Evolutionary conservation across 1,140 invertebrate genomes (phyloP).

Genomic region (Sarcophaga peregrina): DNA sequence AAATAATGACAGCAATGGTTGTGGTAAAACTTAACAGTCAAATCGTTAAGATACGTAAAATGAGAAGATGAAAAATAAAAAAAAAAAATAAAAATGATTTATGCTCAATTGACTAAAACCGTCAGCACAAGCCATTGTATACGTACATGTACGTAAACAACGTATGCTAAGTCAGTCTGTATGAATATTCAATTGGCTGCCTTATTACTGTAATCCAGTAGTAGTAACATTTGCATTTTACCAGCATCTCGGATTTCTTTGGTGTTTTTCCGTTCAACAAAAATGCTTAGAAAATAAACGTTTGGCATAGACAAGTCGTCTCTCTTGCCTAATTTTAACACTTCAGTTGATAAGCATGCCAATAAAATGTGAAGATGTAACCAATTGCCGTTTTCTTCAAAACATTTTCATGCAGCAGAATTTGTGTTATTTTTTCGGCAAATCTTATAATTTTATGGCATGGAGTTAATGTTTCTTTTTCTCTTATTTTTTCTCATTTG

Average conservation of each 20-base stretch:
- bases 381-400: background rate
- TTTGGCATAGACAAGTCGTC: background rate
- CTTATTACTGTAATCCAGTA: no score
- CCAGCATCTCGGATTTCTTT: no score
- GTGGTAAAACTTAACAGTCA: no score
- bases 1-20: no score
- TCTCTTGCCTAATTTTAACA: slow-evolving; percentile 4
- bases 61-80: no score
- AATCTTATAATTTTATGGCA: no score
- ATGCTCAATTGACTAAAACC: slow-evolving; percentile 9
- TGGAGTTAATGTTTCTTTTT: background rate
- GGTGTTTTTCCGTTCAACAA: background rate
- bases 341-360: background rate
- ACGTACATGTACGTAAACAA: background rate
- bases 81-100: background rate
- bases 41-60: no score
- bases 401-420: background rate
- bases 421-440: background rate
- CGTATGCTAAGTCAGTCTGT: background rate
- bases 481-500: no score
- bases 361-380: background rate
- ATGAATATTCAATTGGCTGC: background rate
- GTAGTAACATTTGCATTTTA: no score
- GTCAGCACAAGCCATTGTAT: background rate
- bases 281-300: background rate